Evolutionary conservation across 37 sponge, comb jelly and placozoan species (phyloP).

Genomic region (Ianthella basta): DNA sequence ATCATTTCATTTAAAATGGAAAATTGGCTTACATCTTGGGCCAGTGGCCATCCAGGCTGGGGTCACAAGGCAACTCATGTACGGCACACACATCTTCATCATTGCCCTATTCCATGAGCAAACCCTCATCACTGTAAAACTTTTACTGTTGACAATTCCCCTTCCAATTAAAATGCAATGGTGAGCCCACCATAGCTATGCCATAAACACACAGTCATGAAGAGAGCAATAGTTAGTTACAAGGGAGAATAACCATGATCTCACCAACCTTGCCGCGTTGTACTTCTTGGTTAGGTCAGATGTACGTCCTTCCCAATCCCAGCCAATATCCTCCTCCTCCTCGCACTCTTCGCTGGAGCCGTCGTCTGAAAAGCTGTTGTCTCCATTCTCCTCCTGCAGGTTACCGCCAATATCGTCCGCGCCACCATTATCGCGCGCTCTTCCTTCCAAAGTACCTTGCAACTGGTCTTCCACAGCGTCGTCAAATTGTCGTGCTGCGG

Average conservation of each 20-base stretch:
- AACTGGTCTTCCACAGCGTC: constrained; percentile 28
- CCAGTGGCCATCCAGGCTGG: no score
- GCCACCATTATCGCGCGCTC: background rate
- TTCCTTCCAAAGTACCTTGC: background rate
- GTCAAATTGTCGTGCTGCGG: constrained; percentile 49
- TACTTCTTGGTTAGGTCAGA: constrained; percentile 82
- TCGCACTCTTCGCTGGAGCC: constrained; percentile 48
- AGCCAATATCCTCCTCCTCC: constrained; percentile 17
- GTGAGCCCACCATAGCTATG: no score
- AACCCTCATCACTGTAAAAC: no score
- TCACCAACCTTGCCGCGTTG: constrained; percentile 62
- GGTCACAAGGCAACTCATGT: no score
- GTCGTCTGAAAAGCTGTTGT: constrained; percentile 4
- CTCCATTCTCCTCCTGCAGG: constrained; percentile 9
- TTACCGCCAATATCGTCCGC: background rate
- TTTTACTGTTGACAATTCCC: no score
- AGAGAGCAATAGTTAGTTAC: no score
- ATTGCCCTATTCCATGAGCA: no score
- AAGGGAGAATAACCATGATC: constrained; percentile 11
- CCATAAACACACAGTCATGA: no score
- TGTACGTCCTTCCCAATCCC: constrained; percentile 48
- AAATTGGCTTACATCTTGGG: no score
- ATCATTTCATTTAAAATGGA: no score
- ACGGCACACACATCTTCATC: no score
- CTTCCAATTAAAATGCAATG: no score